A percentile compares a stretch with the other conserved stretches of the same genome.
phyloP scores from a whole-genome alignment of 2,113 vertebrate genomes.

The Calonectris borealis region DNA sequence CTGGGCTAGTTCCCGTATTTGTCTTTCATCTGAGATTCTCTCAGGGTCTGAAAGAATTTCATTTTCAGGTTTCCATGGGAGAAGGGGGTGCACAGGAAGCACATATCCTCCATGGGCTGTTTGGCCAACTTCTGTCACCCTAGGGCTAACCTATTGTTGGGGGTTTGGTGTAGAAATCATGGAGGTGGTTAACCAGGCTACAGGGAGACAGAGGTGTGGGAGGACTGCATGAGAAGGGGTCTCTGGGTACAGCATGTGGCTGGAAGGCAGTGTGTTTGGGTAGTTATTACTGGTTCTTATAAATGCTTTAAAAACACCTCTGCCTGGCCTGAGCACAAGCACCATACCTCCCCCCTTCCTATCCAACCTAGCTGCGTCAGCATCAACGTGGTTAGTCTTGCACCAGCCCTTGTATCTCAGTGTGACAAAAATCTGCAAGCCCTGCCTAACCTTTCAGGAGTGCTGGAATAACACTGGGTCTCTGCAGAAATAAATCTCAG shows the following conservation, averaged over 20 bases:
- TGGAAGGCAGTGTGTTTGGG: background rate
- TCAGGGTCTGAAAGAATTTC: background rate
- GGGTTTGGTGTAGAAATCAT: background rate
- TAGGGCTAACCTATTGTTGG: background rate
- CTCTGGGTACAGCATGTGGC: background rate
- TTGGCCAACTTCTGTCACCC: background rate
- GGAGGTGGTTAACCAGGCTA: background rate
- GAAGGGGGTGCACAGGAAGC: background rate
- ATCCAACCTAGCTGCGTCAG: background rate
- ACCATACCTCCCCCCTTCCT: background rate
- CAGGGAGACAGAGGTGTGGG: background rate
- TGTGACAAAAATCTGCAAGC: background rate
- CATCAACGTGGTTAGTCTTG: fast-evolving
- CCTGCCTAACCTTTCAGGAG: background rate
- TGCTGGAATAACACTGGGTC: background rate
- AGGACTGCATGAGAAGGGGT: background rate
- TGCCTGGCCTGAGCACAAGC: background rate
- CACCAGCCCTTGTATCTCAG: background rate
- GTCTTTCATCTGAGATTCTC: background rate
- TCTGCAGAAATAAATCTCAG: background rate
- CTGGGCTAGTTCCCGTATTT: background rate
- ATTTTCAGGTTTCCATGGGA: background rate
- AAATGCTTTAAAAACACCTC: background rate
- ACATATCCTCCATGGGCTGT: background rate
- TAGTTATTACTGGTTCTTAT: background rate